Conservation (phyloP, 2,888 invertebrate species). For the Napeogenes sylphis region DNA sequence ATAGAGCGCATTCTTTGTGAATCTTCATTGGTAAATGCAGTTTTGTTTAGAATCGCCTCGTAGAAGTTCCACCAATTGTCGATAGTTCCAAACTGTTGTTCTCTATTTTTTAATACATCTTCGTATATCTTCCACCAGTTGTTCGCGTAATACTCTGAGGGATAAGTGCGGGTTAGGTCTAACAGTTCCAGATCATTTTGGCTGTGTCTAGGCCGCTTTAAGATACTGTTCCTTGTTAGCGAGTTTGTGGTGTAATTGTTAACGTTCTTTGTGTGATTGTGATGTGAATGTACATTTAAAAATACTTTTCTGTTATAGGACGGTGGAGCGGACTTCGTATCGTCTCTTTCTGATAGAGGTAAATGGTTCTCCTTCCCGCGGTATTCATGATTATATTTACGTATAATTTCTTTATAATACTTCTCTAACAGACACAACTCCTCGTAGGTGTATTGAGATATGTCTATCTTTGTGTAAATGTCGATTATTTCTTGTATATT, state of each 20-base stretch:
- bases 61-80: constrained; percentile 74
- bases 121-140: constrained; percentile 75
- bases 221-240: constrained; percentile 42
- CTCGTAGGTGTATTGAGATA: constrained; percentile 66
- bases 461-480: constrained; percentile 64
- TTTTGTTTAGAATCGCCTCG: constrained; percentile 58
- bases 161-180: constrained; percentile 65
- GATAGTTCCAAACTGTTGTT: constrained; percentile 68
- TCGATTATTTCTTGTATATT: constrained; percentile 64
- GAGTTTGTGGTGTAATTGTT: constrained; percentile 44
- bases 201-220: constrained; percentile 42
- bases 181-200: constrained; percentile 56
- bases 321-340: constrained; percentile 40
- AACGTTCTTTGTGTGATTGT: constrained; percentile 46
- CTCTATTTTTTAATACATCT: constrained; percentile 62
- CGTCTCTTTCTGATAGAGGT: constrained; percentile 41
- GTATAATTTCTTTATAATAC: constrained; percentile 69
- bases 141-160: constrained; percentile 69
- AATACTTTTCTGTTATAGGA: constrained; percentile 51
- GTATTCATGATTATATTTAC: constrained; percentile 53
- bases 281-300: constrained; percentile 48
- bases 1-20: constrained; percentile 49
- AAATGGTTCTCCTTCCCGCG: constrained; percentile 52
- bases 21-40: constrained; percentile 51
- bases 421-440: constrained; percentile 67